Percentiles rank a stretch among this genome's conserved stretches.
Conservation (phyloP, 2,888 invertebrate species). For the Chesias legatella region DNA sequence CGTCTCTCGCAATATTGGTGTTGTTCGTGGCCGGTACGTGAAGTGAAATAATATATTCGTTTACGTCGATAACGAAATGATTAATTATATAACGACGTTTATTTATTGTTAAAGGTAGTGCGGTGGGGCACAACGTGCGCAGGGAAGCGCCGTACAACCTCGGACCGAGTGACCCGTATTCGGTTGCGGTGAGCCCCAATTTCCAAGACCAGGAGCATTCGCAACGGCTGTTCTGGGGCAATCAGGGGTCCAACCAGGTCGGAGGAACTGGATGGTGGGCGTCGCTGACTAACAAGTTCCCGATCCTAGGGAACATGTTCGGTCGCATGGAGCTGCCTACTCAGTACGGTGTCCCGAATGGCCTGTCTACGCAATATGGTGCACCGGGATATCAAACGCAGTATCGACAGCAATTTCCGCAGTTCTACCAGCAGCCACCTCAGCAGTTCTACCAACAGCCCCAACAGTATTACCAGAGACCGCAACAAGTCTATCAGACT, state of each 20-base stretch:
- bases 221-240: slow-evolving; percentile 66
- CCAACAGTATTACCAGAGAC: slow-evolving; percentile 34
- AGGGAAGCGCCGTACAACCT: slow-evolving; percentile 59
- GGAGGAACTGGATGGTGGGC: slow-evolving; percentile 70
- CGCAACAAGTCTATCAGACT: slow-evolving; percentile 13
- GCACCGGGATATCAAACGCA: slow-evolving; percentile 27
- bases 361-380: slow-evolving; percentile 36
- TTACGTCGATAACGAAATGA: slow-evolving; percentile 7
- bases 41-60: slow-evolving; percentile 29
- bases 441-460: slow-evolving; percentile 29
- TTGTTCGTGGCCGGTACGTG: slow-evolving; percentile 70
- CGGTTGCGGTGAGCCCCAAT: slow-evolving; percentile 47
- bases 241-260: slow-evolving; percentile 66
- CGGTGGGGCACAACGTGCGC: slow-evolving; percentile 58
- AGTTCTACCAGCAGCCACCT: slow-evolving; percentile 33
- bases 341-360: slow-evolving; percentile 50
- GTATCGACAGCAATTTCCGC: slow-evolving; percentile 33
- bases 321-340: slow-evolving; percentile 61
- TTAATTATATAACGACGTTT: slow-evolving; percentile 13
- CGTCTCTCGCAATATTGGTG: slow-evolving; percentile 55
- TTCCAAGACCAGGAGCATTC: slow-evolving; percentile 53
- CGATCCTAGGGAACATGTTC: slow-evolving; percentile 66
- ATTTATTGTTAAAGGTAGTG: slow-evolving; percentile 55
- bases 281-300: slow-evolving; percentile 68
- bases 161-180: slow-evolving; percentile 58